Base-by-base conservation (phyloP, 1,140 invertebrate genomes). In the Artemia franciscana region DNA sequence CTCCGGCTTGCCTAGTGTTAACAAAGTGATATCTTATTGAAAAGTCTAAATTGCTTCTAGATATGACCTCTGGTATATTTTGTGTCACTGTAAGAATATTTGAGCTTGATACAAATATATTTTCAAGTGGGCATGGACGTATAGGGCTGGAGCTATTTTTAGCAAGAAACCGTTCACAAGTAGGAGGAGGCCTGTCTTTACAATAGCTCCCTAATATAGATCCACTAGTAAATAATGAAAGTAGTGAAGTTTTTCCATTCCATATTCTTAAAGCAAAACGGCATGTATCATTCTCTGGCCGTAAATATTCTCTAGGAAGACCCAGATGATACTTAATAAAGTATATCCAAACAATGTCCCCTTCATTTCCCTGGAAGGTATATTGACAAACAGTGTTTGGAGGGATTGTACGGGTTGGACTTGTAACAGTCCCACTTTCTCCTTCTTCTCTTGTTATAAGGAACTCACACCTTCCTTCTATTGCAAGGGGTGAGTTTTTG, bases 381-480 rank as follows among this genome's bases (percentile, higher is more conserved):
- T 89, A 91, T 15, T 87, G 76, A 69, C 88, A 91, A 0, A 86
- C 90, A 5, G 84, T 88, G 69, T 90, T 90, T 0, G 84, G 81
- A 0, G 87, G 82, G 26, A 90, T 70, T 0, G 86, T 88, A 70
- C 90, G 86, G 26, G 80, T 75, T 0, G 87, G 87, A 65, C 83
- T 87, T 63, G 85, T 81, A 2, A 91, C 70, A 5, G 86, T 73
- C 9, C 88, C 88, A 25, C 67, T 66, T 5, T 66, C 62, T 15
- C 82, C 80, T 0, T 82, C 81, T 0, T 82, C 82, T 0, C 86
- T 85, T 60, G 84, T 78, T 63, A 90, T 78, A 82, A 85, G 87
- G 68, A 90, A 91, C 69, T 89, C 86, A 69, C 88, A 91, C 2
- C 82, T 80, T 69, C 89, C 88, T 67, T 84, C 85, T 68, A 82